Conservation (phyloP, 2,113 vertebrate species). For the Coryphaenoides rupestris region DNA sequence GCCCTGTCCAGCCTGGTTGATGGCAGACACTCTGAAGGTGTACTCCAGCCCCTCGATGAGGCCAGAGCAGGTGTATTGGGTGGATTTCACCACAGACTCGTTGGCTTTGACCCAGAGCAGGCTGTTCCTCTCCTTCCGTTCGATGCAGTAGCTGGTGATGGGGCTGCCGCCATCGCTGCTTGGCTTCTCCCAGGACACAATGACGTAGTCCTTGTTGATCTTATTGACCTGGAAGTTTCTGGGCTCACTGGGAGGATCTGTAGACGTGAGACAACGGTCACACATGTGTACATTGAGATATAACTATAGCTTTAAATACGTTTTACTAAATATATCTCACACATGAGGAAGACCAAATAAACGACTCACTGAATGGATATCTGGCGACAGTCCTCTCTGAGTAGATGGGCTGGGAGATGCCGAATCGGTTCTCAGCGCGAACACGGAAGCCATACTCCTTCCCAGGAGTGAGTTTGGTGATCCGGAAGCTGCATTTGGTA, state of each 20-base stretch:
- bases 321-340: no score
- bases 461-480: slow-evolving; percentile 86
- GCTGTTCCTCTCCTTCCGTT: slow-evolving; percentile 97
- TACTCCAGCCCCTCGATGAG: slow-evolving; percentile 94
- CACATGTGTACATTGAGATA: not conserved
- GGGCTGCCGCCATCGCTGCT: slow-evolving; percentile 90
- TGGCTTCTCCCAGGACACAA: slow-evolving; percentile 91
- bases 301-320: not conserved
- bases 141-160: slow-evolving; percentile 88
- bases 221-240: slow-evolving; percentile 87
- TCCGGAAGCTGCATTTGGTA: slow-evolving; percentile 89
- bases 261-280: not conserved
- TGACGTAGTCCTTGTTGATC: slow-evolving; percentile 90
- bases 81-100: slow-evolving; percentile 83
- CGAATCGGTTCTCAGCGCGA: slow-evolving; percentile 94
- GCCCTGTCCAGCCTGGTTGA: slow-evolving; percentile 91
- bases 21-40: slow-evolving; percentile 90
- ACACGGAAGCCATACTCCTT: slow-evolving; percentile 93
- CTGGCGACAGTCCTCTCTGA: slow-evolving; percentile 87
- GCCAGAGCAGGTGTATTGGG: slow-evolving; percentile 87
- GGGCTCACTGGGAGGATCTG: slow-evolving; percentile 94
- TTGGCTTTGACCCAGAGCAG: slow-evolving; percentile 93
- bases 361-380: slow-evolving; percentile 88
- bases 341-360: not conserved
- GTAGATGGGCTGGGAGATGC: slow-evolving; percentile 87